Base-by-base conservation (phyloP, 2,113 vertebrate genomes). In the Verasper variegatus region DNA sequence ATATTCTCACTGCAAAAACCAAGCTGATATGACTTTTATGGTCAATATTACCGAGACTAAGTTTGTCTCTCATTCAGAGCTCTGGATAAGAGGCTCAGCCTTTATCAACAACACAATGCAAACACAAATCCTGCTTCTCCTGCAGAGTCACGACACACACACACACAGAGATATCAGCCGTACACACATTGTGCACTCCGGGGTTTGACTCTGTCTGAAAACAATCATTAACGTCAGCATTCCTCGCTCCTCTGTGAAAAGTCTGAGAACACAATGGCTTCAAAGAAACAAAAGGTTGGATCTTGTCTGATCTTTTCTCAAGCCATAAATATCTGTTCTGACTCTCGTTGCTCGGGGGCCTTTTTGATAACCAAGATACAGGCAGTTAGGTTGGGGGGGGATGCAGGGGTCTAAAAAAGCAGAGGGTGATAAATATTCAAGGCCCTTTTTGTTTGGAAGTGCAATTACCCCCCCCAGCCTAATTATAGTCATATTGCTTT, bases 31-130 rank as follows among this genome's bases (percentile, higher is more conserved):
- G 35, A 37, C 35, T 37, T 37, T 9, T 37, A 37, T 10, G 35
- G 35, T 47, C 45, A 47, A 47, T 47, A 47, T 17, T 17, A 42
- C 11, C 1, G 13, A 13, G 40, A 42, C 11, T 13, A 42, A 42
- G 11, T 70, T 80, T 78, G 82, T 81, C 84, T 74, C 68, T 88
- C 80, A 78, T 77, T 81, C 59, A 77, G 66, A 63, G 79, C 73
- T 81, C 51, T 57, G 80, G 70, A 82, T 68, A 20, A 68, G 59
- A 76, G 78, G 75, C 18, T 51, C 15, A 51, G 17, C 47, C 47
- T 73, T 80, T 35, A 79, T 31, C 81, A 79, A 80, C 86, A 85
- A 76, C 84, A 79, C 79, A 74, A 77, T 66, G 71, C 62, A 71
- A 82, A 88, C 82, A 86, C 83, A 77, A 78, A 75, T 37, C 75